Conservation (phyloP, 2,113 vertebrate genomes). For the Orientallactaga bullata region DNA sequence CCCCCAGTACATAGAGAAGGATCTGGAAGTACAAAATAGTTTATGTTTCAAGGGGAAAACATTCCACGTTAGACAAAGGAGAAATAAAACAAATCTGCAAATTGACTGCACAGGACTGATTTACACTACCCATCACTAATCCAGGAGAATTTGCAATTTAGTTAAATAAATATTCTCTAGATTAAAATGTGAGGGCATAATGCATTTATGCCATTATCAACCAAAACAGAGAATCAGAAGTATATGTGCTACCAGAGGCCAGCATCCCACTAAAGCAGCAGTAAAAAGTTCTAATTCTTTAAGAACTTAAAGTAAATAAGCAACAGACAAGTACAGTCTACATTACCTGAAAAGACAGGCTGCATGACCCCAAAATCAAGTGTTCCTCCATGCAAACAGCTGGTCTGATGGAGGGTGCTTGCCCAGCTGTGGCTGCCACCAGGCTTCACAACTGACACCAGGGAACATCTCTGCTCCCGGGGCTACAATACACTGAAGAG, state of each 20-base stretch:
- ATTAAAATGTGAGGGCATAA: not conserved
- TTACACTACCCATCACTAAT: not conserved
- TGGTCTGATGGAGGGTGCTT: accelerated
- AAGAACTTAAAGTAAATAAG: not conserved
- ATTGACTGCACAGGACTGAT: not conserved
- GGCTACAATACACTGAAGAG: not conserved
- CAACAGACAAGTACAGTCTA: not conserved
- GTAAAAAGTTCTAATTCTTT: not conserved
- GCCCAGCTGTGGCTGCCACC: not conserved
- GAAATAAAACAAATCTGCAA: not conserved
- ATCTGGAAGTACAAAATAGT: not conserved
- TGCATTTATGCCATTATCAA: not conserved
- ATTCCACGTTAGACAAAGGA: conserved; percentile 19
- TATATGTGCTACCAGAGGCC: not conserved
- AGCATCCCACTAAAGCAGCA: not conserved
- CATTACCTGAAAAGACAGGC: not conserved
- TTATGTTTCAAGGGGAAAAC: conserved; percentile 27
- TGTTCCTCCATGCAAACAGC: not conserved
- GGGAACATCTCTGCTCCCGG: not conserved
- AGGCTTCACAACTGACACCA: not conserved
- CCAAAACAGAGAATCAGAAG: not conserved
- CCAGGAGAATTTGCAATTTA: not conserved
- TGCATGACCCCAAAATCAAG: not conserved
- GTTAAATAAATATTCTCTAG: conserved; percentile 18
- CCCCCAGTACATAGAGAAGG: not conserved